phyloP scores from a whole-genome alignment of 2,888 invertebrate species.

The Sesia apiformis region DNA sequence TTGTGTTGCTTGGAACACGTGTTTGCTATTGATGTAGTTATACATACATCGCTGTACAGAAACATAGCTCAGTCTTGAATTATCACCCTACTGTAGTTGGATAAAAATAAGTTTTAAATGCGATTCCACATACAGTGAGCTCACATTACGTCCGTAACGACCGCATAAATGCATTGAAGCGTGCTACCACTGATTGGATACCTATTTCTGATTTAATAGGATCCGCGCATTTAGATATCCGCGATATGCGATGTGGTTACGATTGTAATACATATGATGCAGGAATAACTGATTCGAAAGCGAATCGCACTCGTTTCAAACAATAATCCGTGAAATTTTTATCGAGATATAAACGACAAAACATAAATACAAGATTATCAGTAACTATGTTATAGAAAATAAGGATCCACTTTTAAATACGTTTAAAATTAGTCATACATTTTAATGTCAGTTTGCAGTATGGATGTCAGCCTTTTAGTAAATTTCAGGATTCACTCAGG shows the following conservation, averaged over 20 bases:
- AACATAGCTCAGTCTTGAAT: not conserved
- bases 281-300: not conserved
- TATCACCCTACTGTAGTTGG: not conserved
- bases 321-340: slow-evolving; percentile 12
- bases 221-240: slow-evolving; percentile 40
- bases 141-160: slow-evolving; percentile 24
- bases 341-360: not conserved
- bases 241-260: slow-evolving; percentile 15
- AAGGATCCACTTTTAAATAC: not conserved
- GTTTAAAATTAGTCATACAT: not conserved
- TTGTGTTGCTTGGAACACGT: not conserved
- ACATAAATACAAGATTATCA: too few relatives aligned
- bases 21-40: too few relatives aligned
- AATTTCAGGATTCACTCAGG: too few relatives aligned
- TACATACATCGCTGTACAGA: too few relatives aligned
- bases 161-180: slow-evolving; percentile 41
- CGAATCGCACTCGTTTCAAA: slow-evolving; percentile 11
- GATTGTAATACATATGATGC: slow-evolving; percentile 4
- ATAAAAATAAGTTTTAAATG: not conserved
- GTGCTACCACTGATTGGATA: slow-evolving; percentile 50
- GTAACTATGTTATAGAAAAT: not conserved
- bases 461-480: too few relatives aligned
- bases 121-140: not conserved
- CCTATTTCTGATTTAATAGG: slow-evolving; percentile 56
- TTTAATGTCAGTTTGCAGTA: not conserved